Percentiles rank a stretch among this genome's conserved stretches.
Conservation (phyloP, 2,888 invertebrate species). For the Smittia aterrima region DNA sequence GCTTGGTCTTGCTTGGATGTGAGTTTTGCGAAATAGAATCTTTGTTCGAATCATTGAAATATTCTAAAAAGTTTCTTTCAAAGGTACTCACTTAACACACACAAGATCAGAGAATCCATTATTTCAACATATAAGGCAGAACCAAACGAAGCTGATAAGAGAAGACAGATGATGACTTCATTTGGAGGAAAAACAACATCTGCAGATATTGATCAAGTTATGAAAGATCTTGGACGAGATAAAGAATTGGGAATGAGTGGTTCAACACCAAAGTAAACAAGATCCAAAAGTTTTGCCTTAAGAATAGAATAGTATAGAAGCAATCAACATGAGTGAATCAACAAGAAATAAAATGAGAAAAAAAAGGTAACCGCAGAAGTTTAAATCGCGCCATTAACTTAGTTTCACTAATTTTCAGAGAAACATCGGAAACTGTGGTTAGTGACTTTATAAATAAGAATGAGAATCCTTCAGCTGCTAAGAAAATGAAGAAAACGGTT, state of each 20-base stretch:
- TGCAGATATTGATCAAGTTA: background rate
- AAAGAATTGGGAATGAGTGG: background rate
- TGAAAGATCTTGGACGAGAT: background rate
- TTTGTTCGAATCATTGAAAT: background rate
- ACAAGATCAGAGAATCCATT: background rate
- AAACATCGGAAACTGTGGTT: background rate
- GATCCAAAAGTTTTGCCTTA: background rate
- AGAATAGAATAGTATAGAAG: background rate
- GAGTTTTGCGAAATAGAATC: constrained; percentile 43
- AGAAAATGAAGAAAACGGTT: background rate
- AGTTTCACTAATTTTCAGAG: background rate
- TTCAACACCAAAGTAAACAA: too few species aligned
- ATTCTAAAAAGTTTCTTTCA: background rate
- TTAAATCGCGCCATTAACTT: background rate
- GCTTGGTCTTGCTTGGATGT: constrained; percentile 49
- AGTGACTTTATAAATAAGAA: constrained; percentile 9
- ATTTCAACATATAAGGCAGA: too few species aligned
- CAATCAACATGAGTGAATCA: constrained; percentile 6
- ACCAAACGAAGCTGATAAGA: background rate
- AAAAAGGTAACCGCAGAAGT: background rate
- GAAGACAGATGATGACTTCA: too few species aligned
- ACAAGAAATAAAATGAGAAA: background rate
- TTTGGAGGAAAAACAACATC: background rate
- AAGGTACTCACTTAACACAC: background rate
- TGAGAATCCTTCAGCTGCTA: background rate